These are phyloP conservation scores for Halcyon malimbica DNA, from an alignment of 2,113 vertebrate species.

Conservation along the genomic window DNA sequence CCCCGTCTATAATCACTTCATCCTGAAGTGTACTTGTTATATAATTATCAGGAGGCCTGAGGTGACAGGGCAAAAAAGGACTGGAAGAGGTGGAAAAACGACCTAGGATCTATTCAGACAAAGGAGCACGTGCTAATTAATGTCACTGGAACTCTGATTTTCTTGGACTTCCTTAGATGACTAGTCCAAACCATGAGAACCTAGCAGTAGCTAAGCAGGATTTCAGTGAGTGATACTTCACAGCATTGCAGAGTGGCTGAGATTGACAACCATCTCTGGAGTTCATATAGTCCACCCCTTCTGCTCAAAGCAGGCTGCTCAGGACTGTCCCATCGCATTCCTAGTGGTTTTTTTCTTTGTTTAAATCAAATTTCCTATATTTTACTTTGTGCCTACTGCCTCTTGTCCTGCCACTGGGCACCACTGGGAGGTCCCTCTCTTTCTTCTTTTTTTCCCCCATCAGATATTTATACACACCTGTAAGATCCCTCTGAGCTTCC, in stretches of 20 bases:
- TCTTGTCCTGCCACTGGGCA: background rate
- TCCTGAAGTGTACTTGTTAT: conserved; percentile 52
- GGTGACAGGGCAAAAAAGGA: conserved; percentile 12
- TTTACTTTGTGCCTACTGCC: background rate
- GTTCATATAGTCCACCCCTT: rapidly evolving
- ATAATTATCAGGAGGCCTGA: conserved; percentile 49
- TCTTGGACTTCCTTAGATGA: background rate
- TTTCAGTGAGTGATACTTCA: background rate
- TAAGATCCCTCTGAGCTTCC: background rate
- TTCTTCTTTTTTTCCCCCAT: background rate
- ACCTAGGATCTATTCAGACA: conserved; percentile 14
- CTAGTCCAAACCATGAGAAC: background rate
- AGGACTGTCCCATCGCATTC: background rate
- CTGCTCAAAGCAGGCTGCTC: background rate
- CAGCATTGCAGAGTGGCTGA: background rate
- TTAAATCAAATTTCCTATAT: background rate
- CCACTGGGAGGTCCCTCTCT: background rate
- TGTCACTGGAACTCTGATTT: background rate
- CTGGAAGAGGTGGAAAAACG: conserved; percentile 24
- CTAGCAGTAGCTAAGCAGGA: background rate
- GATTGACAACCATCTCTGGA: background rate
- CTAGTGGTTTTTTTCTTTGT: background rate
- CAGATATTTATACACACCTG: background rate
- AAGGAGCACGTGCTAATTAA: conserved; percentile 37
- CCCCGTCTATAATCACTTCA: conserved; percentile 45